Evolutionary conservation across 1,140 invertebrate species (phyloP).

Genomic region (Drosophila mojavensis): DNA sequence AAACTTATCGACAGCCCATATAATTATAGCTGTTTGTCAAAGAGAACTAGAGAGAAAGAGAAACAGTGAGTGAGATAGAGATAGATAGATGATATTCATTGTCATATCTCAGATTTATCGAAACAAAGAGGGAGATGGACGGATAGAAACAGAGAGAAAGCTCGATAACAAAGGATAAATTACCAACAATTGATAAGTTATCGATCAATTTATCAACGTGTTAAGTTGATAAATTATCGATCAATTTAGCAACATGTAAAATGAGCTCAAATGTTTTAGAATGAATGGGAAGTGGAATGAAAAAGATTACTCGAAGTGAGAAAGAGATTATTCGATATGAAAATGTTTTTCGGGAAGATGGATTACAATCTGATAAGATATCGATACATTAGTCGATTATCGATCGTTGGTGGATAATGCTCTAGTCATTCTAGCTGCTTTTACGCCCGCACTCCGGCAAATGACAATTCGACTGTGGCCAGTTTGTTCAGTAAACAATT

Average conservation of each 20-base stretch:
- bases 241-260: conserved; percentile 23
- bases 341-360: no score
- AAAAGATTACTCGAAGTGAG: no score
- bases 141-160: neutral
- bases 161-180: no score
- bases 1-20: neutral
- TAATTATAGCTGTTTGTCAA: neutral
- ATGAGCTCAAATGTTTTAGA: conserved; percentile 31
- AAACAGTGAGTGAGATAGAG: no score
- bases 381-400: conserved; percentile 11
- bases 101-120: no score
- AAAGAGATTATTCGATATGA: no score
- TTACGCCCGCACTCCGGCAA: no score
- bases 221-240: conserved; percentile 33
- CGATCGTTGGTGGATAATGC: no score
- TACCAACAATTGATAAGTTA: neutral
- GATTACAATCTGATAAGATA: no score
- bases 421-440: no score
- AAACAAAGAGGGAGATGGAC: neutral
- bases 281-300: no score
- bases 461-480: neutral
- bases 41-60: neutral
- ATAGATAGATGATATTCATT: no score
- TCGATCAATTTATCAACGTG: conserved; percentile 22
- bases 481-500: conserved; percentile 3